Conservation (phyloP, 2,797 vertebrate species). For the Simalia tracyae region DNA sequence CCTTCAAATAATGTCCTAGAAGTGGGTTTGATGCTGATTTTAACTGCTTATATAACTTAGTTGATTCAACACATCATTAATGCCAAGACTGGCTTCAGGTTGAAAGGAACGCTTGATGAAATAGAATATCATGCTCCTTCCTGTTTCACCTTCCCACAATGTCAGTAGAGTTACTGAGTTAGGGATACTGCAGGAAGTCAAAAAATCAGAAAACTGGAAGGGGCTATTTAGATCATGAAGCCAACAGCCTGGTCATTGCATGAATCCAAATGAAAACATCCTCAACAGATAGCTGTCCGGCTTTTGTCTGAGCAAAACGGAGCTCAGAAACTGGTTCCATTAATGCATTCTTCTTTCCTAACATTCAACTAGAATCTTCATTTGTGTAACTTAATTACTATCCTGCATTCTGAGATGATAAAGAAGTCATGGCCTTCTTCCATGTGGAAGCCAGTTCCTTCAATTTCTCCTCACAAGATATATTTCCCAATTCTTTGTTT, state of each 20-base stretch:
- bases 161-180: too few relatives aligned
- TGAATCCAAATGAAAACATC: not conserved
- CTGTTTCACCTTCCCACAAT: not conserved
- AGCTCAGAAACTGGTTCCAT: not conserved
- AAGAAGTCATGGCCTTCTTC: not conserved
- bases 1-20: too few relatives aligned
- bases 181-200: not conserved
- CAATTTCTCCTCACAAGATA: not conserved
- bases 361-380: not conserved
- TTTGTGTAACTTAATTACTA: not conserved
- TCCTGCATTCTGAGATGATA: not conserved
- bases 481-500: not conserved
- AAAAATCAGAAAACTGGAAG: not conserved
- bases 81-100: not conserved
- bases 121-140: too few relatives aligned
- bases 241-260: not conserved
- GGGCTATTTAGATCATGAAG: not conserved
- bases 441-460: not conserved
- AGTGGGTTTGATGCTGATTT: not conserved
- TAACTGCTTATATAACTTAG: not conserved
- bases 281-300: not conserved
- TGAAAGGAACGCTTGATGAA: not conserved
- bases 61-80: not conserved
- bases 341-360: not conserved
- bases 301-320: not conserved